Percentiles rank a stretch among this genome's conserved stretches.
phyloP scores from a whole-genome alignment of 2,113 vertebrate genomes.

The Mormyrus iriodes region DNA sequence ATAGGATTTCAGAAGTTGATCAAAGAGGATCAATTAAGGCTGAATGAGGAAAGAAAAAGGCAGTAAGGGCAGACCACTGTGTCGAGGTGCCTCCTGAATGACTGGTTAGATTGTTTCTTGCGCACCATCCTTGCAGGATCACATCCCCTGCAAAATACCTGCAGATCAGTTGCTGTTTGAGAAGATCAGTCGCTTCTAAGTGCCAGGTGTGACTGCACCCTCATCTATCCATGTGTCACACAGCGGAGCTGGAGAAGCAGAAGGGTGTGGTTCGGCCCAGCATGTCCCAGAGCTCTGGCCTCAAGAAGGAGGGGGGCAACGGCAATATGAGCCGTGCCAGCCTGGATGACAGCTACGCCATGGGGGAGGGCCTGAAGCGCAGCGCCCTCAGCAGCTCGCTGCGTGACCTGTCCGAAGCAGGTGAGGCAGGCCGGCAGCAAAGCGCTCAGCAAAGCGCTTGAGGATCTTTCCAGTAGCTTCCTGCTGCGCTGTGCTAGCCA shows the following conservation, averaged over 20 bases:
- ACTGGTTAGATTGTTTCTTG: background rate
- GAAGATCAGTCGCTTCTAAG: background rate
- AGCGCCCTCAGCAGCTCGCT: constrained; percentile 95
- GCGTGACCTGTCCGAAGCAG: constrained; percentile 89
- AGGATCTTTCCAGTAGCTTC: background rate
- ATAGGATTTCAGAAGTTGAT: background rate
- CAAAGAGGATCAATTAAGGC: background rate
- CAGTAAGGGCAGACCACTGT: background rate
- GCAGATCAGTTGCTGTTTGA: background rate
- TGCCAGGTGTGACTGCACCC: background rate
- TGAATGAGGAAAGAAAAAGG: background rate
- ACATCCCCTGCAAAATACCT: background rate
- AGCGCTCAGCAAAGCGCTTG: background rate
- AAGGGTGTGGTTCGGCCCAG: constrained; percentile 86
- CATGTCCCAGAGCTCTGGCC: constrained; percentile 81
- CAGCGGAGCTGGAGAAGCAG: constrained; percentile 95
- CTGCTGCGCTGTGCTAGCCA: background rate
- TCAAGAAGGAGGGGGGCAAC: constrained; percentile 84
- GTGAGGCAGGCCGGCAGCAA: constrained; percentile 54
- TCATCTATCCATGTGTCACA: constrained; percentile 2
- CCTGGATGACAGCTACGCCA: constrained; percentile 89
- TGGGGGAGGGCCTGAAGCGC: constrained; percentile 85
- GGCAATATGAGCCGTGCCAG: constrained; percentile 77
- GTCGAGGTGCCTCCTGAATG: background rate
- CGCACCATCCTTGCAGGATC: background rate